Base-by-base conservation (phyloP, 2,888 invertebrate genomes). In the Epirrhoe tristata region DNA sequence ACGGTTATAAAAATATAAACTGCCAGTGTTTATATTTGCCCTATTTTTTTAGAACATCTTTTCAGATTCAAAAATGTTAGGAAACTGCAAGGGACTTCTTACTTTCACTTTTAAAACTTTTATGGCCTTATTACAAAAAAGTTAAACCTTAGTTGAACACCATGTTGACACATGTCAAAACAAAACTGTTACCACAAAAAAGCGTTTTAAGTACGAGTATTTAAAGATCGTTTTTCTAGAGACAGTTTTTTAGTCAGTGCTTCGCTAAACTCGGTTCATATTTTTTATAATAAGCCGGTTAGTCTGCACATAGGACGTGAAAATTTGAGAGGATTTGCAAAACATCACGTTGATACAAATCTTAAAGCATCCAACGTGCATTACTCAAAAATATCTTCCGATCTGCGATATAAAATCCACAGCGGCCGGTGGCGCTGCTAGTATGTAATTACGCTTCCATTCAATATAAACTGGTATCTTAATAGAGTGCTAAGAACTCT, bases 401-500 rank as follows among this genome's bases (percentile, higher is more conserved):
- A 90, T 90, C 89, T 82, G 77, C 75, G 78, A 79, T 76, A 77
- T 71, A 81, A 78, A 82, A 81, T 81, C 82, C 80, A 82, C 83
- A 81, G 75, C 78, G 76, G 83, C 90, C 90, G 80, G 87, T 90
- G 91, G 92, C 90, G 82, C 79, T 81, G 70, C 72, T 75, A 74
- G 77, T 81, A 68, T 89, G 78, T 87, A 87, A 91, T 91, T 90
- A 91, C 82, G 82, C 81, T 81, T 77, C 86, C 86, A 86, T 87
- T 83, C 85, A 85, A 88, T 85, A 87, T 83, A 80, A 76, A 79
- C 79, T 71, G 69, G 80, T 81, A 82, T 85, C 85, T 90, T 91
- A 90, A 91, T 89, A 85, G 84, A 90, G 91, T 90, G 91, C 81
- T 90, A 90, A 91, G 86, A 86, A 86, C 82, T 75, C 61, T 66